Base-by-base conservation (phyloP, 2,888 invertebrate species). In the Adelphocoris suturalis region DNA sequence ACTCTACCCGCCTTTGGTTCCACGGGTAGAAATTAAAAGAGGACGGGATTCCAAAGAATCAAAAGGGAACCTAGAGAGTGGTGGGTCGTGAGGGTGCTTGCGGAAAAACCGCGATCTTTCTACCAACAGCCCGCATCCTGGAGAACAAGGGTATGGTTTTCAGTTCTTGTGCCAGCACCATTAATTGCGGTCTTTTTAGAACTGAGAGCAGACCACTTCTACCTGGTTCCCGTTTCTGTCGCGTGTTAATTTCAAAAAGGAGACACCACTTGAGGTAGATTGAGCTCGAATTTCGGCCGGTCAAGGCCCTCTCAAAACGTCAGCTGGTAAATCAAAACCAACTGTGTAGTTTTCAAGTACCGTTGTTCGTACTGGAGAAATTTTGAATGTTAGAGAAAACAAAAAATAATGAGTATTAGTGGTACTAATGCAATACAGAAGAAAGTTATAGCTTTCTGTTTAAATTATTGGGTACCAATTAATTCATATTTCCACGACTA, bases 121-220 rank as follows among this genome's bases (percentile, higher is more conserved):
- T 47, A 47, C 78, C 11, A 14, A 78, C 46, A 78, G 37, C 78
- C 78, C 78, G 46, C 78, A 46, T 78, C 78, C 47, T 19, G 78
- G 52, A 52, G 48, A 48, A 82, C 48, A 52, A n/a, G 81, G 81
- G 46, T 82, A 47, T 48, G 82, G 47, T 82, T 82, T 52, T 52
- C 48, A 48, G 46, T 68, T 23, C 78, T 78, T 47, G 37, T 19
- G 46, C 82, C 19, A 52, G 23, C 4, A 14, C 23, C 82, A 52
- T 82, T 82, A 82, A 82, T 82, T 82, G 82, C 82, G 82, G 82
- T 82, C 82, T 52, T 52, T 82, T 82, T 82, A 46, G 52, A 47
- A 52, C 46, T 78, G 78, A 47, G 47, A 28, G 19, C 37, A 37
- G 37, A 37, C 78, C 47, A n/a, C 78, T 46, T 47, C 78, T 46